These are phyloP conservation scores for Decapterus maruadsi DNA, from an alignment of 2,797 vertebrate species.

Conservation along the genomic window DNA sequence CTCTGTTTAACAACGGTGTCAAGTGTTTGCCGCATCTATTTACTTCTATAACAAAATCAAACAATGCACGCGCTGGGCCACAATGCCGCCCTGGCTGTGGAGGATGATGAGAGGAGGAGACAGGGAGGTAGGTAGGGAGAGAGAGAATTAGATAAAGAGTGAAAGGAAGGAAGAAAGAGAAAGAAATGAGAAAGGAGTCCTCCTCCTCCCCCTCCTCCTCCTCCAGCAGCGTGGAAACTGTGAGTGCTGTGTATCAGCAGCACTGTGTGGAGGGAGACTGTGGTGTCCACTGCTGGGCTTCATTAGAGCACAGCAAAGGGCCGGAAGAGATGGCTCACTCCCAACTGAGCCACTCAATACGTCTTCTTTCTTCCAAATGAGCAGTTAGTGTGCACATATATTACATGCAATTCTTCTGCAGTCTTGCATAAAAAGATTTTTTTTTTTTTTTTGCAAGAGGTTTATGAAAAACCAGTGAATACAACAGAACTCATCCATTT, in stretches of 20 bases:
- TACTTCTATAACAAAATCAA: slow-evolving; percentile 85
- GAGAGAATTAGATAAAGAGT: slow-evolving; percentile 40
- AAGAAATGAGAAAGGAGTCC: slow-evolving; percentile 41
- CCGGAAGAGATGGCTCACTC: slow-evolving; percentile 18
- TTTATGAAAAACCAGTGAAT: not conserved
- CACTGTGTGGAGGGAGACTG: slow-evolving; percentile 24
- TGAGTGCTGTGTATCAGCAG: slow-evolving; percentile 48
- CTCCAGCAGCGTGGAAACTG: slow-evolving; percentile 17
- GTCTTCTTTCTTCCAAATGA: not conserved
- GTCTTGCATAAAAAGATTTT: not conserved
- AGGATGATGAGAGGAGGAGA: slow-evolving; percentile 57
- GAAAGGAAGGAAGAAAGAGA: slow-evolving; percentile 70
- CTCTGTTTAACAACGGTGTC: slow-evolving; percentile 86
- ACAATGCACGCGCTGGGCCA: slow-evolving; percentile 77
- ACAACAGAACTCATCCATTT: slow-evolving; percentile 26
- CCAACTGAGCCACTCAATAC: not conserved
- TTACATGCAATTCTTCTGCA: not conserved
- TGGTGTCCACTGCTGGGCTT: slow-evolving; percentile 46
- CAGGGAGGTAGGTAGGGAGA: slow-evolving; percentile 17
- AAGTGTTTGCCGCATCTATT: slow-evolving; percentile 85
- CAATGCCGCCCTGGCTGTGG: slow-evolving; percentile 57
- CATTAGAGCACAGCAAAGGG: slow-evolving; percentile 46
- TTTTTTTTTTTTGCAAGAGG: not conserved
- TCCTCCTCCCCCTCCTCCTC: slow-evolving; percentile 32
- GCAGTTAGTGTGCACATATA: not conserved